Conservation (phyloP, 1,140 invertebrate genomes). For the Kradibia gibbosae region DNA sequence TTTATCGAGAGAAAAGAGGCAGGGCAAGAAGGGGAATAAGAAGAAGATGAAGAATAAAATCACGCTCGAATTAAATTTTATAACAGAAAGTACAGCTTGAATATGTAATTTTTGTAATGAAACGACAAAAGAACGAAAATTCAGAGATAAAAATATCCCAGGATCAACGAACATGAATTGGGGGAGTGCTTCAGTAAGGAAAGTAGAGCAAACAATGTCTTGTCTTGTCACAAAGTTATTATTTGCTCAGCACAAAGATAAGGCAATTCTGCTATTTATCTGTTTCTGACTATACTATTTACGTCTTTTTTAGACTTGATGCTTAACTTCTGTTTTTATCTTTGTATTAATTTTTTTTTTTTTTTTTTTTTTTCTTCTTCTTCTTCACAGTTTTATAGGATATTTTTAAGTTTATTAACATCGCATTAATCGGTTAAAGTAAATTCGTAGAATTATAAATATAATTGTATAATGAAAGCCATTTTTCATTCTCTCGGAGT, state of each 20-base stretch:
- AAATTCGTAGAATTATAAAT: no score
- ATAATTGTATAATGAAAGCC: no score
- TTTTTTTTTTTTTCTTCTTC: no score
- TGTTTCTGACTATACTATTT: slow-evolving; percentile 27
- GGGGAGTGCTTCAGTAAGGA: slow-evolving; percentile 62
- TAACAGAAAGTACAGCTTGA: neutral
- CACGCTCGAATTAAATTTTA: no score
- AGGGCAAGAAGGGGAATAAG: no score
- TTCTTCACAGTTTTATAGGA: neutral
- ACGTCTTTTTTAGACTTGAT: slow-evolving; percentile 17
- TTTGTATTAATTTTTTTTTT: slow-evolving; percentile 16
- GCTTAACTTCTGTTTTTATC: slow-evolving; percentile 19
- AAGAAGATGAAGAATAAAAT: no score
- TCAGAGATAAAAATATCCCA: slow-evolving; percentile 50
- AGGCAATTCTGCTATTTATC: slow-evolving; percentile 56
- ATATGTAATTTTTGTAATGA: slow-evolving; percentile 1
- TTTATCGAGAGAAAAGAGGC: no score
- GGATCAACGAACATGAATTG: slow-evolving; percentile 59
- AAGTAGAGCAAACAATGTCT: slow-evolving; percentile 70
- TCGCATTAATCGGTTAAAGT: no score
- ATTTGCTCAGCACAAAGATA: slow-evolving; percentile 67
- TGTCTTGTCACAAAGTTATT: slow-evolving; percentile 62
- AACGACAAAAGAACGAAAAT: slow-evolving; percentile 8
- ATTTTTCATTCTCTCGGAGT: no score
- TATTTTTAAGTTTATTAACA: neutral